Evolutionary conservation across 2,797 vertebrate genomes (phyloP).

Genomic region (Enteromius viviparus): DNA sequence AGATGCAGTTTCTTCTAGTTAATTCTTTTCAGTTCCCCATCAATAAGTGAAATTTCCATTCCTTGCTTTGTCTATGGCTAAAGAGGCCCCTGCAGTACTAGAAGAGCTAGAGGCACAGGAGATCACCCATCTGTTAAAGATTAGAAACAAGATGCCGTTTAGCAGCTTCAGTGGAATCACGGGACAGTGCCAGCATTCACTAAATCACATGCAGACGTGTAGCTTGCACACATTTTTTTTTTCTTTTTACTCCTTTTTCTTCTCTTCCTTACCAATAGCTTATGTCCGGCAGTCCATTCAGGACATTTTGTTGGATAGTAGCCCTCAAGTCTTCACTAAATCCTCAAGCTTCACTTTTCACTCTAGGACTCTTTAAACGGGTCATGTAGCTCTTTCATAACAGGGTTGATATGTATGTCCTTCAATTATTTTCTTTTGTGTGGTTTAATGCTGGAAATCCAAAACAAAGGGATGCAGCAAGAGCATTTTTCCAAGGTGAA

Average conservation of each 20-base stretch:
- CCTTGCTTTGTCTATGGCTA: conserved; percentile 55
- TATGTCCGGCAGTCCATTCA: conserved; percentile 12
- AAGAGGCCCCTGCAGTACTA: conserved; percentile 48
- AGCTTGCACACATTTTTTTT: conserved; percentile 11
- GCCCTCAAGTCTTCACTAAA: conserved; percentile 23
- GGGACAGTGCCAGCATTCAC: conserved; percentile 63
- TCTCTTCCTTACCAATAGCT: not conserved
- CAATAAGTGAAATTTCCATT: conserved; percentile 64
- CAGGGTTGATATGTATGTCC: conserved; percentile 11
- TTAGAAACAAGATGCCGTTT: conserved; percentile 74
- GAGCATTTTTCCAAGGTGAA: conserved; percentile 47
- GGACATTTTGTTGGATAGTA: conserved; percentile 35
- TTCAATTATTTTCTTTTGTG: conserved; percentile 51
- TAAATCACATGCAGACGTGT: conserved; percentile 60
- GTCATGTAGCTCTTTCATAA: conserved; percentile 49
- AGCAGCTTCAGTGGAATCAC: conserved; percentile 68
- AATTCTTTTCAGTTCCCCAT: conserved; percentile 53
- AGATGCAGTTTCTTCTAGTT: conserved; percentile 31
- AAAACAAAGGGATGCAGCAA: conserved; percentile 62
- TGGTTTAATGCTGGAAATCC: conserved; percentile 52
- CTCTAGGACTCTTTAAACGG: conserved; percentile 9
- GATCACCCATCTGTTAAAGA: conserved; percentile 72
- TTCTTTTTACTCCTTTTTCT: not conserved
- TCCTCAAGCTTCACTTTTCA: conserved; percentile 22
- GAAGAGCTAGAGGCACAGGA: conserved; percentile 45